Base-by-base conservation (phyloP, 2,888 invertebrate genomes). In the Margaritifera margaritifera region DNA sequence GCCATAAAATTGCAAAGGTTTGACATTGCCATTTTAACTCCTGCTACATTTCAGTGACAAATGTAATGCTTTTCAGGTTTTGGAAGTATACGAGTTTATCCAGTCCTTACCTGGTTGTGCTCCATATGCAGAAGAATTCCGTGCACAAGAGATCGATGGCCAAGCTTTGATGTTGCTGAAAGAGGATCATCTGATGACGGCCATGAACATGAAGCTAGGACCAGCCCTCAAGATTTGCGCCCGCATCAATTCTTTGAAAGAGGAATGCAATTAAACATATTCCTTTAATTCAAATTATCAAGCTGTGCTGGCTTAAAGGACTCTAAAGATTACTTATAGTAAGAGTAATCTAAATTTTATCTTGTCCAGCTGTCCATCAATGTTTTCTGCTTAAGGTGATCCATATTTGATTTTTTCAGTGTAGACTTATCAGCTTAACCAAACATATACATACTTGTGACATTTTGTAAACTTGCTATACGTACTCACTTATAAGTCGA, bases 171-270 rank as follows among this genome's bases (percentile, higher is more conserved):
- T 98, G 91, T 91, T 98, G 66, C 93, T 98, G 64, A 95, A 96
- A 85, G 96, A 96, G 79, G 97, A 97, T 86, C 98, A 98, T 90
- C 92, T 98, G 51, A 97, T 98, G 91, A 94, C 95, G 78, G 95
- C 97, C 11, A 96, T 98, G 92, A 94, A 94, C 70, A 98, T 98
- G 94, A 97, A 98, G 88, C 92, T 98, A 25, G 98, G 98, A 0
- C 98, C 98, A 0, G 98, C 98, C 1, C 92, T 98, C 66, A 98
- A 98, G 91, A 96, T 98, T 70, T 97, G 97, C 80, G 96, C 96
- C 58, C 94, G 95, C 89, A 97, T 98, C 71, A 90, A 88, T 68
- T 76, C 84, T 18, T 76, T 87, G 50, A 82, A 82, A 66, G 81
- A 77, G 8, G 84, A 84, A 53, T 56, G 20, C 24, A 25, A 22